Evolutionary conservation across 2,113 vertebrate genomes (phyloP), one percentile per base, ranked within the genome.

Genomic region (Panurus biarmicus): DNA sequence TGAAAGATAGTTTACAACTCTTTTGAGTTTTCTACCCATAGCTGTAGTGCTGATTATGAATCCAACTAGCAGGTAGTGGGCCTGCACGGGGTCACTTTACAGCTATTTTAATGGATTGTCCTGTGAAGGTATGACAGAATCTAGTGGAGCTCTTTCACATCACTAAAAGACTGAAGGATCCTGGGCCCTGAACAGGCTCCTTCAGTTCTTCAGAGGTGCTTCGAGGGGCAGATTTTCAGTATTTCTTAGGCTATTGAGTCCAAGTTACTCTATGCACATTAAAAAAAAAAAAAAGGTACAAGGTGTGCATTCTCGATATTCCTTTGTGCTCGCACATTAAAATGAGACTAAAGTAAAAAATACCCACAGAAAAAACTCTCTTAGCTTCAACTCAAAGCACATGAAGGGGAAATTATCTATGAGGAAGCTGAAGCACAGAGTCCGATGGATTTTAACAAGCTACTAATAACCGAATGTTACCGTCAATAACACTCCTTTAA

Each of bases 321-420:
- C 15, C 29, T 69, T 57, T 53, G 31, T 14, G 29, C 7, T 92
- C 0, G 0, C 13, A 12, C 0, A 1, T 48, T 64, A 17, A 45
- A 40, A 65, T 7, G 26, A n/a, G n/a, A 28, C 36, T 15, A 28
- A 86, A 73, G 8, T 25, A 7, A 65, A 72, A 75, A 45, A 64
- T 13, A 36, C 1, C 16, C 20, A 12, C 11, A 29, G 48, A 13
- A 23, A 44, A 56, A 60, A 15, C n/a, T 22, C 33, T 64, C 51
- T n/a, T n/a, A 40, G 13, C 36, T 74, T 60, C 47, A 36, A 24
- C 20, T 7, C 44, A 25, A 11, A 10, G n/a, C 21, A 6, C 10
- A 4, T 1, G 17, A 35, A 13, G 58, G 35, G 44, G 16, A 22
- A 24, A 22, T 29, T 11, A 11, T 25, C 8, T 11, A 4, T 6